Conservation (phyloP, 2,113 vertebrate genomes). For the Rhynchomys soricoides region DNA sequence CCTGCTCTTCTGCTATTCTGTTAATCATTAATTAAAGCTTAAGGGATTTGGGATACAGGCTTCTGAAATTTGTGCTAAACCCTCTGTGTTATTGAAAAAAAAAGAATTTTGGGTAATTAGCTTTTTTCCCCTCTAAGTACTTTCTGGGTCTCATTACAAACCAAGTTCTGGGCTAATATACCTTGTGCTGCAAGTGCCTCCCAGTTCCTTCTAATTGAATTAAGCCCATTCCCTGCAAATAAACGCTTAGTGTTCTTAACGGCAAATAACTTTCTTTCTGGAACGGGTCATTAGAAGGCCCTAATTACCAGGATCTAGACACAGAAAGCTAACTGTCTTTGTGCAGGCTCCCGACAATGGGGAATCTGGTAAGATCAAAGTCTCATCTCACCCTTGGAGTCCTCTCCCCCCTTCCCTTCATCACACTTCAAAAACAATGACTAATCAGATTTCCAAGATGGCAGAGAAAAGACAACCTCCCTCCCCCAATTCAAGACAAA, state of each 20-base stretch:
- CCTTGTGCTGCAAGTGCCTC: constrained; percentile 86
- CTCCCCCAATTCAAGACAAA: constrained; percentile 66
- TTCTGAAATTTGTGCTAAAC: constrained; percentile 83
- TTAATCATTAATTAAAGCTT: constrained; percentile 81
- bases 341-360: constrained; percentile 70
- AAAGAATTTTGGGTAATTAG: constrained; percentile 84
- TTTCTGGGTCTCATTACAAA: constrained; percentile 86
- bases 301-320: constrained; percentile 85
- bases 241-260: constrained; percentile 86
- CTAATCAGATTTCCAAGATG: constrained; percentile 71
- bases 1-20: constrained; percentile 60
- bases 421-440: constrained; percentile 75
- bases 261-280: constrained; percentile 84
- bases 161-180: constrained; percentile 86
- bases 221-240: constrained; percentile 87
- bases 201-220: constrained; percentile 88
- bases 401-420: neutral
- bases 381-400: constrained; percentile 74
- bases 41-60: constrained; percentile 78
- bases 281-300: constrained; percentile 86
- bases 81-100: constrained; percentile 77
- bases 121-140: constrained; percentile 83
- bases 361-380: constrained; percentile 77
- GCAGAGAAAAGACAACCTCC: constrained; percentile 70
- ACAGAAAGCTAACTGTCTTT: constrained; percentile 78